Evolutionary conservation across 2,113 vertebrate species (phyloP), one percentile per base, ranked within the genome.

Genomic region (Alligator mississippiensis): DNA sequence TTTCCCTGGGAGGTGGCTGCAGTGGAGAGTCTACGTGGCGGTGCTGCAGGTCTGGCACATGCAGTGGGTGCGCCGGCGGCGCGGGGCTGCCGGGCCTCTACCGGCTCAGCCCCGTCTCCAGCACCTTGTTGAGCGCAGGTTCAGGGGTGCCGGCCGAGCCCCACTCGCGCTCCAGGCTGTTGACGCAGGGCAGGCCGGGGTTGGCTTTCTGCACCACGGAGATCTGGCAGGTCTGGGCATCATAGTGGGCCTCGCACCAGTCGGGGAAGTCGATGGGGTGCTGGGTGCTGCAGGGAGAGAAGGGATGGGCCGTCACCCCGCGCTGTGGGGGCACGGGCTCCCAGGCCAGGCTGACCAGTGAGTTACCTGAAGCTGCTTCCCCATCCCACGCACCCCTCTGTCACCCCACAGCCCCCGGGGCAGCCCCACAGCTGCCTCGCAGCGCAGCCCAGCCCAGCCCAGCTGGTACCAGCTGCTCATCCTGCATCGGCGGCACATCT

Each of bases 241-340:
- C 98, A 27, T 98, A 98, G 34, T 95, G 98, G 12, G 98, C 97
- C 96, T 99, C 98, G 4, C 99, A 99, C 97, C 98, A 99, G 4
- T 98, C 98, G 0, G 99, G 99, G 92, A 99, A 99, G 93, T 99
- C 99, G 16, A 99, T 99, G 4, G 99, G 99, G 62, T 98, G 98
- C 94, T 99, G 99, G 30, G 99, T 98, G 85, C 99, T 99, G 96
- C 2, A 4, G 80, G 62, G 58, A 81, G 87, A 90, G 79, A 97
- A 80, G 13, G 55, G 25, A 38, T 0, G 0, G 34, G 1, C 38
- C 0, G 0, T 90, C 86, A 96, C 60, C 2, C 6, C 7, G 17
- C 22, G 21, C 19, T 16, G 55, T 11, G 5, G 61, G 80, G 27
- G 3, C 54, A 2, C 7, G 14, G 8, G 10, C 28, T 63, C 38